Percentiles rank a stretch among this genome's conserved stretches.
These are phyloP conservation scores for Pluvialis apricaria DNA, from an alignment of 2,113 vertebrate genomes.

Conservation along the genomic window DNA sequence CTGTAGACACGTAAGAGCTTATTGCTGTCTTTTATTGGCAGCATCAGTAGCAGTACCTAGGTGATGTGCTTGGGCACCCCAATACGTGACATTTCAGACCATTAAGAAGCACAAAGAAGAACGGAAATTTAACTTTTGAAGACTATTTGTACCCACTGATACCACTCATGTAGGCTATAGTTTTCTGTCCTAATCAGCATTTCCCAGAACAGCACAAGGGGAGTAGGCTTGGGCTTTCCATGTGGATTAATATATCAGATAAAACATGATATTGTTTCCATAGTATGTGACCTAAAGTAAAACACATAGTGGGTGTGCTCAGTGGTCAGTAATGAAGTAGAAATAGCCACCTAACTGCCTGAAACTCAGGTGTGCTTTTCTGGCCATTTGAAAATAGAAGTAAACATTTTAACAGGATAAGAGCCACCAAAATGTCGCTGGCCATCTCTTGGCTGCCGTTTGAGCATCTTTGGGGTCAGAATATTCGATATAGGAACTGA, in stretches of 20 bases:
- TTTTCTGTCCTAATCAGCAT: not conserved
- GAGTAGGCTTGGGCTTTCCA: not conserved
- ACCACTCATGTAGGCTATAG: not conserved
- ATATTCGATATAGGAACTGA: not conserved
- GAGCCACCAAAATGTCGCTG: not conserved
- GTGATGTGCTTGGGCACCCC: not conserved
- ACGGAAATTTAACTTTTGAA: not conserved
- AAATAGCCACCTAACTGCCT: not conserved
- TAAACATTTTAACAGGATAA: not conserved
- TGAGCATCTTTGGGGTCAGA: not conserved
- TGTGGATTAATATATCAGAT: not conserved
- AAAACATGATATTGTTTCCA: not conserved
- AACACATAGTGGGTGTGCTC: not conserved
- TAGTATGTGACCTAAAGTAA: not conserved
- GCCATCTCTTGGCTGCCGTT: fast-evolving
- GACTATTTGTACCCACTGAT: not conserved
- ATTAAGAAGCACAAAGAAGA: not conserved
- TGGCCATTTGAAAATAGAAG: not conserved
- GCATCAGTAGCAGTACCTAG: not conserved
- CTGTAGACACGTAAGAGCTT: not conserved
- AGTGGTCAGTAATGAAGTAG: not conserved
- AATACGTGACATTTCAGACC: not conserved
- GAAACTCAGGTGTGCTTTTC: not conserved
- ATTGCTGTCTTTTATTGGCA: not conserved
- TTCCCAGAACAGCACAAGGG: not conserved